Evolutionary conservation across 2,797 vertebrate genomes (phyloP), one percentile per base, ranked within the genome.

Genomic region (Gadopsis bispinosus): DNA sequence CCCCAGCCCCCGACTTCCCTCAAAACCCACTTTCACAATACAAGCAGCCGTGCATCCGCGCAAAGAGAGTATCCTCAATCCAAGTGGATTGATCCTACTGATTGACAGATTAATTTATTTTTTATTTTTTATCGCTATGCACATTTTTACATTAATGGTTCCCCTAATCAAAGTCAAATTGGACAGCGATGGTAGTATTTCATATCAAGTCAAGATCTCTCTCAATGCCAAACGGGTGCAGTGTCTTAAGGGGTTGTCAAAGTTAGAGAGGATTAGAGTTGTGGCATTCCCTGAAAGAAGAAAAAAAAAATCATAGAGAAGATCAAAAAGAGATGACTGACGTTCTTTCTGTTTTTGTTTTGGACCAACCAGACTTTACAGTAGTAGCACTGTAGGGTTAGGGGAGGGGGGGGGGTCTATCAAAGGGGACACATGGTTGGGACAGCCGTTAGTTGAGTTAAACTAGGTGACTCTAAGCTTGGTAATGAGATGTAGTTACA

Each of bases 21-120:
- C 48, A 76, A 88, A 84, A 89, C 81, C 89, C 86, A 84, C 76
- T 90, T 88, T 89, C 88, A 94, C 92, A 92, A 74, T 82, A 93
- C 93, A 92, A 91, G 91, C 92, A 94, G 93, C 93, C 87, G 94
- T 93, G 94, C 89, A 90, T 92, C 94, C 90, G 85, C 90, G 84
- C 94, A 94, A 94, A 94, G 94, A 95, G 94, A 95, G 94, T 94
- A 92, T 94, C 93, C 92, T 92, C 91, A 89, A 83, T 90, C 87
- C 87, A 81, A 80, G 56, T 9, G 84, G 89, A 89, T 93, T 89
- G 83, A 83, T 89, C 82, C 87, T 84, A 82, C 37, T 61, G 69
- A 75, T 81, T 79, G 62, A 78, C 47, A 54, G 43, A 67, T 79
- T 80, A 0, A 75, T 63, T 39, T 59, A 56, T 63, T 58, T 58